Base-by-base conservation (phyloP, 2,797 vertebrate species). In the Falco concolor region DNA sequence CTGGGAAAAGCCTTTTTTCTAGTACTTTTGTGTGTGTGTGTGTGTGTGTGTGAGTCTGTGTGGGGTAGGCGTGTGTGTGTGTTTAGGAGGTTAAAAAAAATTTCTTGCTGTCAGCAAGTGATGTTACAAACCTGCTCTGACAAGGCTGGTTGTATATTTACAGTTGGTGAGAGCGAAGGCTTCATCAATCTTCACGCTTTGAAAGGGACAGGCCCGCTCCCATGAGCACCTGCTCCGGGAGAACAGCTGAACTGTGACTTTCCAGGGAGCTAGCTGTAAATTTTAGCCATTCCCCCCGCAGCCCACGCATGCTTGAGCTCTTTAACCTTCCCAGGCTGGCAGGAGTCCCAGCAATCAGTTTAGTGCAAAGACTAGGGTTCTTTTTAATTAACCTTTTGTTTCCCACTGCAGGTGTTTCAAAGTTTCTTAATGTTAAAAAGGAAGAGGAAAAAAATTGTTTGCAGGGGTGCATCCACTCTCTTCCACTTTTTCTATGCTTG, bases 131-230 rank as follows among this genome's bases (percentile, higher is more conserved):
- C 96, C 97, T 97, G 97, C 96, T 97, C 96, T 98, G 98, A 98
- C 98, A 98, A 98, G 98, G 97, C 97, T 97, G 97, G 96, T 96
- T 97, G 97, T 98, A 97, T 98, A 98, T 98, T 98, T 98, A 98
- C 98, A 98, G 97, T 97, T 97, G 97, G 97, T 93, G 95, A 81
- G 93, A 97, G 97, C 97, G 97, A 97, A 97, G 96, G 94, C 97
- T 97, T 97, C 98, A 98, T 98, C 98, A 98, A 98, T 98, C 98
- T 98, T 97, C 82, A 81, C 82, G 96, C 93, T 97, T 96, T 96
- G 97, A 97, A 97, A 95, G 97, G 97, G 96, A 95, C 96, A 96
- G 96, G 91, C 95, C 92, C 56, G 94, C 96, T 97, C 96, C 98
- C 97, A 96, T 97, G 96, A 97, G 96, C 97, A 97, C 97, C 98